Evolutionary conservation across 2,888 invertebrate genomes (phyloP), one percentile per base, ranked within the genome.

Genomic region (Cabera pusaria): DNA sequence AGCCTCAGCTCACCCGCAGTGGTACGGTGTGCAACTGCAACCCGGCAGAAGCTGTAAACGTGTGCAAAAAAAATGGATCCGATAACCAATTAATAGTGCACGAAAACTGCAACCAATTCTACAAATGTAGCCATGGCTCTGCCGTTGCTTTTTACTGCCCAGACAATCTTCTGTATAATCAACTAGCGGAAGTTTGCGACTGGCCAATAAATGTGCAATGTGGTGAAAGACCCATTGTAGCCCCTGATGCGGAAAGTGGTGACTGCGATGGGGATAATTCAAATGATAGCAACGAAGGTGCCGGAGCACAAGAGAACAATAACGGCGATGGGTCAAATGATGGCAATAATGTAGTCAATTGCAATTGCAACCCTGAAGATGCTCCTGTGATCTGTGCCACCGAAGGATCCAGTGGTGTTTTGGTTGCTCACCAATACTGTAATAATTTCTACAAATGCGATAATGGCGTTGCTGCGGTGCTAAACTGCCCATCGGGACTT

Each of bases 21-120:
- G 57, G 56, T 11, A 61, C 60, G 23, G 26, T 40, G 16, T 63
- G 61, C 23, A 52, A 58, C 31, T 62, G 59, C 26, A 49, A 64
- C 18, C 63, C 71, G 2, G 52, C 46, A 12, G 50, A 67, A 32
- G 69, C 64, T 9, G 41, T 47, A 5, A 25, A 34, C 3, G 59
- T 69, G 18, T 73, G 73, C 37, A 50, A 55, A 7, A 40, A 43
- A 31, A 44, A 51, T 29, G 56, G 20, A 4, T 61, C 68, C 5
- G 56, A 64, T 1, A 52, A 49, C 9, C 36, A 54, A 2, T 28
- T 69, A 1, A 42, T 72, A 8, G 63, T 57, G 3, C 70, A 73
- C 35, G 61, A 71, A 35, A 59, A 69, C 28, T 74, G 73, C 36
- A 61, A 64, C 14, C 51, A 66, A 25, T 72, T 63, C 26, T 72